Percentiles rank a stretch among this genome's conserved stretches.
phyloP scores from a whole-genome alignment of 2,888 invertebrate species.

The Gisinianus flammeolus region DNA sequence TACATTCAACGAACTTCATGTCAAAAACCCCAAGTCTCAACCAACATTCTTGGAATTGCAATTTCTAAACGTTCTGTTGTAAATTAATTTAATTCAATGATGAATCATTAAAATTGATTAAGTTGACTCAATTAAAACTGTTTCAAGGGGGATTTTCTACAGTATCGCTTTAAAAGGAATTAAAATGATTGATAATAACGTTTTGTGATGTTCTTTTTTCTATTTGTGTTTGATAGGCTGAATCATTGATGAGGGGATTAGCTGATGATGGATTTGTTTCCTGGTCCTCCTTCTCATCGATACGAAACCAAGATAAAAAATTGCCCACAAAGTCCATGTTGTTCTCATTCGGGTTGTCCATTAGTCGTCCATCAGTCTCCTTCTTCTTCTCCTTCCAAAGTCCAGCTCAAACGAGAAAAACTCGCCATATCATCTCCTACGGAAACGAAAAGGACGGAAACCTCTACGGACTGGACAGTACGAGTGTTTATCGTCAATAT shows the following conservation, averaged over 20 bases:
- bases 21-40: no score
- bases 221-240: slow-evolving; percentile 26
- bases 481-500: background rate
- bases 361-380: slow-evolving; percentile 33
- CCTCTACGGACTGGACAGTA: background rate
- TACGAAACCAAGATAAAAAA: slow-evolving; percentile 19
- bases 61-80: no score
- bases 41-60: no score
- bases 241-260: slow-evolving; percentile 28
- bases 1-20: no score
- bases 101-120: no score
- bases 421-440: background rate
- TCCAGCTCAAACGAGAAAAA: background rate
- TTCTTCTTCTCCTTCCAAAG: background rate
- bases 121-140: background rate
- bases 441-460: background rate
- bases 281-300: slow-evolving; percentile 8
- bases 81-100: no score
- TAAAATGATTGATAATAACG: background rate
- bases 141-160: background rate
- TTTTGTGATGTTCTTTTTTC: slow-evolving; percentile 6
- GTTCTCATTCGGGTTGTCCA: slow-evolving; percentile 24
- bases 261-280: slow-evolving; percentile 35
- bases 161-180: background rate
- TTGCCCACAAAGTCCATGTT: slow-evolving; percentile 30